These are phyloP conservation scores for Athene cunicularia DNA, from an alignment of 2,113 vertebrate species.

Conservation along the genomic window DNA sequence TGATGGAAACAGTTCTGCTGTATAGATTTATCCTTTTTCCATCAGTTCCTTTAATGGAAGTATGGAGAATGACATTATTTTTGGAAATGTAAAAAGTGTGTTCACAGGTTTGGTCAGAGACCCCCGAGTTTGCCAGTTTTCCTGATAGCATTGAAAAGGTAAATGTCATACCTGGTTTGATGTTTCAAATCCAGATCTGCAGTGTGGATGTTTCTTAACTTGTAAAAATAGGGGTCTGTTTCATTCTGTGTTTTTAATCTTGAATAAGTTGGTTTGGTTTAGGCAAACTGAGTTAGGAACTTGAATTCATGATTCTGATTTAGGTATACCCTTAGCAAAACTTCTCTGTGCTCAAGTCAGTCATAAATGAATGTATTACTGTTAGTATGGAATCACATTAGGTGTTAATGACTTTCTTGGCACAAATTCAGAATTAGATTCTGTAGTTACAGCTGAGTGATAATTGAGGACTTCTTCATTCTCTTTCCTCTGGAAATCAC, in stretches of 20 bases:
- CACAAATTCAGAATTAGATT: background rate
- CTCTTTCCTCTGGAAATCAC: background rate
- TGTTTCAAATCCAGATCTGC: background rate
- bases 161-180: background rate
- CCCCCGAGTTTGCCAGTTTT: fast-evolving
- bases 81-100: background rate
- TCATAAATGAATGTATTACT: background rate
- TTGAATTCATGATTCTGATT: background rate
- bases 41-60: background rate
- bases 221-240: background rate
- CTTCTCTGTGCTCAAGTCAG: background rate
- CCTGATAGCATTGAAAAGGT: background rate
- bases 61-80: background rate
- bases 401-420: background rate
- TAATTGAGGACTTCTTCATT: background rate
- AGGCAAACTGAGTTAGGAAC: background rate
- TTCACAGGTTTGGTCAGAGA: background rate
- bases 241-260: background rate
- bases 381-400: background rate
- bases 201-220: background rate
- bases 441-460: background rate
- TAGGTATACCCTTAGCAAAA: background rate
- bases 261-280: background rate
- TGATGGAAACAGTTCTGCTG: background rate
- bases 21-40: background rate